A percentile compares a stretch with the other conserved stretches of the same genome.
These are phyloP conservation scores for Falco naumanni DNA, from an alignment of 2,797 vertebrate genomes.

Conservation along the genomic window DNA sequence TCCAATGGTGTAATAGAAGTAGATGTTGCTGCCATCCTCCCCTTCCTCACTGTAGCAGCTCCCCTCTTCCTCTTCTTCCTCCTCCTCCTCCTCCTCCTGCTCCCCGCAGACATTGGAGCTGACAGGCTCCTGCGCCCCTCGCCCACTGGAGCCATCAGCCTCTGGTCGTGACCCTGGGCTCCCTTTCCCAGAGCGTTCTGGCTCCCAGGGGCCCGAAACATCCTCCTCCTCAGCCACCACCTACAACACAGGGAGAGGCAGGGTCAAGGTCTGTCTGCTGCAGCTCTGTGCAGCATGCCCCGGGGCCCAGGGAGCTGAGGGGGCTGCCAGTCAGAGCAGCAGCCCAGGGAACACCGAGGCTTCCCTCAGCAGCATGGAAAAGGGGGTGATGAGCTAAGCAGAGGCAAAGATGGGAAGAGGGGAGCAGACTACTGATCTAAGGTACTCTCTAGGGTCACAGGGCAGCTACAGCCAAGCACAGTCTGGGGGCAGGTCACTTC, in stretches of 20 bases:
- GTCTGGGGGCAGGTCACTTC: background rate
- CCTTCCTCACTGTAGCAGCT: slow-evolving; percentile 45
- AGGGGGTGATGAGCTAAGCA: background rate
- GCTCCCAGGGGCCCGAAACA: background rate
- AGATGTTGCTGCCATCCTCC: slow-evolving; percentile 25
- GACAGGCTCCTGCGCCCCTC: background rate
- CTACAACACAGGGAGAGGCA: background rate
- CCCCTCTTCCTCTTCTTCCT: slow-evolving; percentile 26
- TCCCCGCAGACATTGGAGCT: background rate
- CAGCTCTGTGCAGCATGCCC: background rate
- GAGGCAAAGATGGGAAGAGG: background rate
- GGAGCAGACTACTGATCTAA: background rate
- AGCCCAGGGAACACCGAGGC: background rate
- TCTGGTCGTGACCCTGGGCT: background rate
- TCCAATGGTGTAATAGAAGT: slow-evolving; percentile 62
- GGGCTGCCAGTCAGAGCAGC: too few relatives aligned
- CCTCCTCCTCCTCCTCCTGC: slow-evolving; percentile 7
- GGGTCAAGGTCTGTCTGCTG: background rate
- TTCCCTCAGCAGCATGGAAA: too few relatives aligned
- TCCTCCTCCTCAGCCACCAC: background rate
- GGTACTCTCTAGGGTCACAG: background rate
- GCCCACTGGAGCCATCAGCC: background rate
- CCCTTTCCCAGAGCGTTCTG: background rate
- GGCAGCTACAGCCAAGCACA: background rate
- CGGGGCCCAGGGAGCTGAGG: background rate